phyloP scores from a whole-genome alignment of 1,140 invertebrate species.

The Magallana gigas region DNA sequence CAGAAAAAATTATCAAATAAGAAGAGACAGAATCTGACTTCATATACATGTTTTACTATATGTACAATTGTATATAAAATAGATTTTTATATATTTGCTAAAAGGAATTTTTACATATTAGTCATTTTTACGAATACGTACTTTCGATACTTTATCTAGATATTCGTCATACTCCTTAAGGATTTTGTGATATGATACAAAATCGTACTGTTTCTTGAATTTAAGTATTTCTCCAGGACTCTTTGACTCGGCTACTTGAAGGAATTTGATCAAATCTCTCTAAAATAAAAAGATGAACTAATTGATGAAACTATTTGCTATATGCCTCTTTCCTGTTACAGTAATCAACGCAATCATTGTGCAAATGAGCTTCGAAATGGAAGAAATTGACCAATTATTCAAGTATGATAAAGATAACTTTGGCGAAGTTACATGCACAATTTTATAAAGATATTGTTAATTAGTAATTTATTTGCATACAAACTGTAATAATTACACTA shows the following conservation, averaged over 20 bases:
- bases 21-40: no score
- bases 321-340: no score
- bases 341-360: no score
- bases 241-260: background rate
- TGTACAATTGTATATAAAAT: background rate
- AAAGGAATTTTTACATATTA: no score
- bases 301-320: no score
- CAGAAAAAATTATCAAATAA: no score
- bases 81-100: no score
- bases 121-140: no score
- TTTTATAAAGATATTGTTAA: no score
- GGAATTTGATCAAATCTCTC: slow-evolving; percentile 5
- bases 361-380: background rate
- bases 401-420: background rate
- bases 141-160: background rate
- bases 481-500: no score
- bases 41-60: background rate
- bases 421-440: background rate
- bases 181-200: background rate
- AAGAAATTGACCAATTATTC: background rate
- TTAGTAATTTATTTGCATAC: no score
- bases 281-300: background rate
- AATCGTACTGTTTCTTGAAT: background rate
- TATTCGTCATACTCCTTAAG: background rate
- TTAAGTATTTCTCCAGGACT: background rate